Conservation (phyloP, 1,140 invertebrate genomes). For the Sycophaga agraensis region DNA sequence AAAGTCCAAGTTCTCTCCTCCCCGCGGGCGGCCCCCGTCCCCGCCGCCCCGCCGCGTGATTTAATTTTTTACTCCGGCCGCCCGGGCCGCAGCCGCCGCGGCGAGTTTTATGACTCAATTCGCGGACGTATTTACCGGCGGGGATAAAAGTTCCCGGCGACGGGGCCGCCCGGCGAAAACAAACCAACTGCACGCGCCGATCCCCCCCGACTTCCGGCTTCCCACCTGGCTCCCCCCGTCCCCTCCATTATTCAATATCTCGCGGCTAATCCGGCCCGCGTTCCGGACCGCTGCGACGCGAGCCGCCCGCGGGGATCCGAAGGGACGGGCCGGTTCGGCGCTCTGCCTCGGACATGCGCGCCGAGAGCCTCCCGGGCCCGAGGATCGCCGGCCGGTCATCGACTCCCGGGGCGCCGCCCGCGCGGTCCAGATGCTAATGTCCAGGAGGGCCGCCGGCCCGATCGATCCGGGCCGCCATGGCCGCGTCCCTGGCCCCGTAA, state of each 20-base stretch:
- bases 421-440: too few species aligned
- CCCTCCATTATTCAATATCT: too few species aligned
- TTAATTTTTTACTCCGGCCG: slow-evolving; percentile 25
- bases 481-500: too few species aligned
- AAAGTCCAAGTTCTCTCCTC: slow-evolving; percentile 19
- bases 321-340: too few species aligned
- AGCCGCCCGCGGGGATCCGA: too few species aligned
- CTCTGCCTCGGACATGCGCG: too few species aligned
- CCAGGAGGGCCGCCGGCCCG: too few species aligned
- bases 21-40: neutral
- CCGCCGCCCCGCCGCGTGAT: neutral
- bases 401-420: too few species aligned
- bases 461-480: too few species aligned
- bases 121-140: slow-evolving; percentile 22
- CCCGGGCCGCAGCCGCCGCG: neutral
- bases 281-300: neutral
- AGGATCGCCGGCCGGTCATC: too few species aligned
- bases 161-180: neutral
- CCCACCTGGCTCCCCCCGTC: neutral
- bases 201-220: neutral
- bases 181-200: neutral
- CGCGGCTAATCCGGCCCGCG: too few species aligned
- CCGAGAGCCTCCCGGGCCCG: too few species aligned
- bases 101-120: slow-evolving; percentile 22
- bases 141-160: slow-evolving; percentile 19